Evolutionary conservation across 2,113 vertebrate genomes (phyloP).

Genomic region (Myrmecobius fasciatus): DNA sequence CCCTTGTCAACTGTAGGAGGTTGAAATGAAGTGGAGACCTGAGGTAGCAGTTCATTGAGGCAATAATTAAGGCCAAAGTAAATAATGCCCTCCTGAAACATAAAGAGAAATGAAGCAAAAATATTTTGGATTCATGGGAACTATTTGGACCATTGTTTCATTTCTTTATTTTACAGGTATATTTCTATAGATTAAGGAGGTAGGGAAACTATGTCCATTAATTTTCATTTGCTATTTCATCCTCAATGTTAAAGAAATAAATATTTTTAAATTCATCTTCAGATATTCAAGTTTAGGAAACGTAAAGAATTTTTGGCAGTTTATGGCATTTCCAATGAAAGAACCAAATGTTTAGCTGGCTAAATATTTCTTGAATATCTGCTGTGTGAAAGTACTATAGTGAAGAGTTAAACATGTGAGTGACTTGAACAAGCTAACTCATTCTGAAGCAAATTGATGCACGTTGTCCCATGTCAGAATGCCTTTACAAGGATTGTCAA

Average conservation of each 20-base stretch:
- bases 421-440: neutral
- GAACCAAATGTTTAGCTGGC: neutral
- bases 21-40: neutral
- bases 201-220: neutral
- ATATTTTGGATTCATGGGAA: neutral
- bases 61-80: constrained; percentile 39
- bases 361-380: constrained; percentile 2
- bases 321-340: neutral
- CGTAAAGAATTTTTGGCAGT: constrained; percentile 35
- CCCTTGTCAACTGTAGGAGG: neutral
- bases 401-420: neutral
- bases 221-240: neutral
- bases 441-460: neutral
- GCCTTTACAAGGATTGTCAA: neutral
- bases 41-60: constrained; percentile 38
- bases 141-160: neutral
- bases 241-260: neutral
- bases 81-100: neutral
- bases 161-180: neutral
- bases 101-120: neutral
- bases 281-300: constrained; percentile 25
- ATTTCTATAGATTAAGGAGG: neutral
- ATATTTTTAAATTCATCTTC: neutral
- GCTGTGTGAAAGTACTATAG: neutral
- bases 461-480: neutral